Base-by-base conservation (phyloP, 2,113 vertebrate genomes). In the Saccopteryx bilineata region DNA sequence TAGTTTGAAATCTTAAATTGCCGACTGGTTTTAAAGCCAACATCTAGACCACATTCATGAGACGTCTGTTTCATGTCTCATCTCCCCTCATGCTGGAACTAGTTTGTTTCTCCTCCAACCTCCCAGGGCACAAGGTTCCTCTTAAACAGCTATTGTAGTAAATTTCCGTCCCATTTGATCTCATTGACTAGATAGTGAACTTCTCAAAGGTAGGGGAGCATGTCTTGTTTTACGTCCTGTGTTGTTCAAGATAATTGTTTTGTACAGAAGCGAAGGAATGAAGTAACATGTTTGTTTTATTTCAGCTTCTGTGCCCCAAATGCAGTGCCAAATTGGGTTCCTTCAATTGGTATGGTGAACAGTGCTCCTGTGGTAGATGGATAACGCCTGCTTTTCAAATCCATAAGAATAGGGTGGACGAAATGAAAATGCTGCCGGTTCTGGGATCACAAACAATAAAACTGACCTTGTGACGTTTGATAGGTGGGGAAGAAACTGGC, bases 291-390 rank as follows among this genome's bases (percentile, higher is more conserved):
- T 92, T 82, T 87, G n/a, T 68, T 97, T 84, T 92, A 86, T 96
- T 97, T 87, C 97, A 99, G 99, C 99, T 99, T 81, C 98, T 99
- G 96, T 99, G 99, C 97, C 99, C 99, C 15, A 99, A 99, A 79
- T 99, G 99, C 94, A 96, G 26, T 0, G 99, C 98, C 0, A 99
- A 99, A 96, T 98, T 99, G 98, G 99, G 99, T 81, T 99, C 99
- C 14, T 99, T 99, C 97, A 99, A 98, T 95, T 99, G 99, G 99
- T 98, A 97, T 18, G 99, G 99, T 0, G 99, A 99, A 54, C 99
- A 99, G 98, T 99, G 99, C 85, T 99, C 99, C 2, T 99, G 99
- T 2, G 99, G 99, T 24, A 98, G 98, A 58, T 99, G 99, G 99
- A 98, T 99, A 93, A 99, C 99, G 0, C 99, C 99, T 0, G 99